Evolutionary conservation across 1,140 invertebrate species (phyloP).

Genomic region (Drosophila triauraria): DNA sequence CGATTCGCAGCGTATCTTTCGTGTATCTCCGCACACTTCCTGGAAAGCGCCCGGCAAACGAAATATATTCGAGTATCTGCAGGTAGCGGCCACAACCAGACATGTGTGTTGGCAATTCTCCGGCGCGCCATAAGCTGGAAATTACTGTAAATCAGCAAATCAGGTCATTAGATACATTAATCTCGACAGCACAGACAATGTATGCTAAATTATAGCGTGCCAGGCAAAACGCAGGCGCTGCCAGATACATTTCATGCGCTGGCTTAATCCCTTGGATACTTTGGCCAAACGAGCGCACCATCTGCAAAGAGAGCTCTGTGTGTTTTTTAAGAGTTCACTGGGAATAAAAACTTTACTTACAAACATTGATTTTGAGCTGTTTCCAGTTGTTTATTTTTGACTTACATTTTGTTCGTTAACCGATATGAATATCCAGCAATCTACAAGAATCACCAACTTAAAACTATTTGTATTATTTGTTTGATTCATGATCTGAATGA

Average conservation of each 20-base stretch:
- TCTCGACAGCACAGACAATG: constrained; percentile 81
- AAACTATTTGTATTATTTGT: too few relatives aligned
- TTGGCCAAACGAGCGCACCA: constrained; percentile 47
- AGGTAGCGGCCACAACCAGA: constrained; percentile 47
- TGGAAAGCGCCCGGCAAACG: constrained; percentile 67
- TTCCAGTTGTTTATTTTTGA: not conserved
- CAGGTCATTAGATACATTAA: constrained; percentile 84
- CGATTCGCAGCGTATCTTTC: constrained; percentile 53
- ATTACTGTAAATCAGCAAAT: constrained; percentile 84
- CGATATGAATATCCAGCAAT: too few relatives aligned
- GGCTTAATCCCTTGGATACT: constrained; percentile 66
- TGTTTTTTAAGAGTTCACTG: constrained; percentile 18
- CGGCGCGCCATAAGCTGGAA: constrained; percentile 67
- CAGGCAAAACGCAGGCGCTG: constrained; percentile 51
- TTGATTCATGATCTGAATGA: too few relatives aligned
- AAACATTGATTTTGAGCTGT: too few relatives aligned
- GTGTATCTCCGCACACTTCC: constrained; percentile 73
- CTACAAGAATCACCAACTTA: too few relatives aligned
- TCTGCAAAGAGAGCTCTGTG: constrained; percentile 29
- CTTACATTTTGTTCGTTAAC: not conserved
- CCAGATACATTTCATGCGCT: constrained; percentile 35
- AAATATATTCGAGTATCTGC: constrained; percentile 62
- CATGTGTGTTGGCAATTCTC: constrained; percentile 36
- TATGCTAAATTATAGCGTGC: constrained; percentile 80
- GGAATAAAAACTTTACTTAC: not conserved